Base-by-base conservation (phyloP, 2,888 invertebrate species). In the Syrphus vitripennis region DNA sequence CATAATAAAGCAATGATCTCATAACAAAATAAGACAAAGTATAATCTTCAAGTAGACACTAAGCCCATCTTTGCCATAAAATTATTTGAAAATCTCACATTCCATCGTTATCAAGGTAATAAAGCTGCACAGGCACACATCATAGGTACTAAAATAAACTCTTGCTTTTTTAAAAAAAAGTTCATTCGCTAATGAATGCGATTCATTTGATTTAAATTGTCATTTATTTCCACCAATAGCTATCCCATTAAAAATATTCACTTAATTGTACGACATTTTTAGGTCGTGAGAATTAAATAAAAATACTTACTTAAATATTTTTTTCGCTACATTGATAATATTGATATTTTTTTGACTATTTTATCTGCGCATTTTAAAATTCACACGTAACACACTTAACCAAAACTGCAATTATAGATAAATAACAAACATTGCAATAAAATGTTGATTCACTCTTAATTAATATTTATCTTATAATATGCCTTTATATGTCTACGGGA, bases 361-460 rank as follows among this genome's bases (percentile, higher is more conserved):
- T 74, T 67, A 80, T 80, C 69, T 69, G 67, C 29, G 16, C n/a
- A n/a, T 37, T 65, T 31, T 7, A 37, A 21, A 16, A 74, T 53
- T 70, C 40, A n/a, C n/a, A n/a, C n/a, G n/a, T n/a, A 6, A 53
- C 63, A 40, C 37, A 29, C 34, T 59, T 74, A 74, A 53, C 59
- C 34, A 40, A 12, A 34, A 26, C 31, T 16, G 24, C n/a, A 75
- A 75, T 81, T 65, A n/a, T n/a, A n/a, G n/a, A n/a, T n/a, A 76
- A 63, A 70, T 71, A 21, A 70, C 63, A 70, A 29, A 63, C 70
- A 57, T 31, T 70, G 70, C 76, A 71, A 55, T 71, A 6, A 63
- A 80, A 75, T 55, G 75, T 75, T 81, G 81, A 75, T 81, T 75
- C 75, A 70, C 19, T 57, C 53, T 61, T 76, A 75, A 81, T 81